Evolutionary conservation across 2,113 vertebrate genomes (phyloP).

Genomic region (Anolis sagrei): DNA sequence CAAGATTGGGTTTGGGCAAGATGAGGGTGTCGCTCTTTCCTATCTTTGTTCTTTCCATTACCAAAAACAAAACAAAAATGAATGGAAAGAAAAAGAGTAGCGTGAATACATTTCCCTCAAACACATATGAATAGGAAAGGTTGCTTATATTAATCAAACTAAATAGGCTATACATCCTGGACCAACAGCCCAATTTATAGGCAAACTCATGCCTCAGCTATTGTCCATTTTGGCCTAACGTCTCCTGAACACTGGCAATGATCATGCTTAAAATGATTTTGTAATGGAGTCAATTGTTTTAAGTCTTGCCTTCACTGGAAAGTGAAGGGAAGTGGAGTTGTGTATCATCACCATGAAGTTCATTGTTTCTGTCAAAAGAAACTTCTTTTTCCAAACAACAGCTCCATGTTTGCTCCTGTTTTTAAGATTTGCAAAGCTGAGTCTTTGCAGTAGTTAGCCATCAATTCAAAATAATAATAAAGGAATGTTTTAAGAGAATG

Average conservation of each 20-base stretch:
- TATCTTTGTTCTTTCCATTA: slow-evolving; percentile 33
- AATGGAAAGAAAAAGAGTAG: slow-evolving; percentile 41
- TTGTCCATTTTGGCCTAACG: slow-evolving; percentile 69
- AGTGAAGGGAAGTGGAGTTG: slow-evolving; percentile 27
- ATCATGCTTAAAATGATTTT: slow-evolving; percentile 60
- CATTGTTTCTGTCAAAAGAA: background rate
- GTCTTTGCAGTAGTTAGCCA: background rate
- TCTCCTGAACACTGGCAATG: slow-evolving; percentile 64
- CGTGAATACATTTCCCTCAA: background rate
- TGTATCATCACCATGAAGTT: background rate
- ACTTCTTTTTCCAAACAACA: background rate
- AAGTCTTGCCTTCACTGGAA: slow-evolving; percentile 37
- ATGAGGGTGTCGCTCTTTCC: slow-evolving; percentile 51
- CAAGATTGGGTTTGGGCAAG: slow-evolving; percentile 14
- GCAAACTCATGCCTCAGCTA: slow-evolving; percentile 68
- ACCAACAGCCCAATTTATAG: slow-evolving; percentile 10
- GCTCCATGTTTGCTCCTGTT: slow-evolving; percentile 2
- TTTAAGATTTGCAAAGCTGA: background rate
- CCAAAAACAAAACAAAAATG: background rate
- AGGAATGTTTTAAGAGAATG: background rate
- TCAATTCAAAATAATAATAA: too few relatives aligned
- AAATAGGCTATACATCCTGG: background rate
- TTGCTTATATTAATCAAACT: background rate
- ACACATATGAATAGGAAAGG: slow-evolving; percentile 11
- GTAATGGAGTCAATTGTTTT: fast-evolving